phyloP scores from a whole-genome alignment of 2,888 invertebrate species.

The Acrobasis repandana region DNA sequence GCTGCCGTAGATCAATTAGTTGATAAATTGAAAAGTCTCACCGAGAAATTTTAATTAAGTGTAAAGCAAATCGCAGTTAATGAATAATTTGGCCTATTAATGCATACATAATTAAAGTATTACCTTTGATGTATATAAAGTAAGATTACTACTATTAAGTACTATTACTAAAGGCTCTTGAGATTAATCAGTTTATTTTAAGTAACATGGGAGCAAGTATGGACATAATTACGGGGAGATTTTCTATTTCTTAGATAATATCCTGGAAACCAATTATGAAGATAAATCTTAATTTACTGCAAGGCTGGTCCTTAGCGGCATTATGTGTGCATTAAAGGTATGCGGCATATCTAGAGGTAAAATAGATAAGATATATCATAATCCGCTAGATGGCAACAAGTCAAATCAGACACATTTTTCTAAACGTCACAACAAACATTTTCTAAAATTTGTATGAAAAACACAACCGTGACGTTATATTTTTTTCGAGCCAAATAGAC shows the following conservation, averaged over 20 bases:
- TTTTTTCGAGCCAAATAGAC: no score
- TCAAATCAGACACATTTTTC: no score
- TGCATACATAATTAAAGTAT: background rate
- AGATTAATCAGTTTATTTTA: background rate
- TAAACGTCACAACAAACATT: no score
- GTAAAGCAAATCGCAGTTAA: background rate
- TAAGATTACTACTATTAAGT: background rate
- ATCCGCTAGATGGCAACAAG: no score
- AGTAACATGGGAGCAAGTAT: slow-evolving; percentile 4
- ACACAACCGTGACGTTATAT: no score
- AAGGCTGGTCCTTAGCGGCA: background rate
- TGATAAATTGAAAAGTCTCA: background rate
- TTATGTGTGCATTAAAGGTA: background rate
- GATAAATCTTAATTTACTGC: background rate
- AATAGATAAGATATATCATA: no score
- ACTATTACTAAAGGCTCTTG: background rate
- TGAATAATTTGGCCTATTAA: background rate
- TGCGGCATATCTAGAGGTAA: background rate
- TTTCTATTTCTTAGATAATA: background rate
- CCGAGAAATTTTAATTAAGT: background rate
- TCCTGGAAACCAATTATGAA: background rate
- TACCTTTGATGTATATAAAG: background rate
- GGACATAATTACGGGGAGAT: slow-evolving; percentile 7
- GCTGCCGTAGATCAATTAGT: no score
- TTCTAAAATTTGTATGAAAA: no score